Evolutionary conservation across 2,888 invertebrate genomes (phyloP).

Genomic region (Ochropleura leucogaster): DNA sequence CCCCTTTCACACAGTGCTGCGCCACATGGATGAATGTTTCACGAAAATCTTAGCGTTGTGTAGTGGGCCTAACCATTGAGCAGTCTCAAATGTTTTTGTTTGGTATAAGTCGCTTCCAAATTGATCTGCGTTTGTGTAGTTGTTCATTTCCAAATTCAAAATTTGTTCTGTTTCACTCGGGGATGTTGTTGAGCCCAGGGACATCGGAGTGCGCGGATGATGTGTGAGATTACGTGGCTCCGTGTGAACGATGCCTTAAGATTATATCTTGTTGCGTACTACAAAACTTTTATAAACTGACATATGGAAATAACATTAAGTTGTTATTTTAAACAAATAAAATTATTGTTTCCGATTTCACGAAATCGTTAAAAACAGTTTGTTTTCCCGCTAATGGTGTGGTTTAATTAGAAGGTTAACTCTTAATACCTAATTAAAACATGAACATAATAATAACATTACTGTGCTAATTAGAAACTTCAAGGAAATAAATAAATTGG

Average conservation of each 20-base stretch:
- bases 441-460: background rate
- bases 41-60: background rate
- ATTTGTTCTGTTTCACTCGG: background rate
- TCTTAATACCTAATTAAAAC: background rate
- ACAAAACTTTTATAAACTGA: conserved; percentile 2
- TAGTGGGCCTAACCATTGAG: background rate
- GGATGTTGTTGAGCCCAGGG: too few relatives aligned
- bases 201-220: background rate
- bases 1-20: background rate
- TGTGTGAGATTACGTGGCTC: background rate
- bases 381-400: conserved; percentile 14
- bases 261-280: background rate
- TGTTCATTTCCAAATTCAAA: background rate
- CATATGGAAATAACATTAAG: conserved; percentile 2
- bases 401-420: background rate
- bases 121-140: background rate
- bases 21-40: background rate
- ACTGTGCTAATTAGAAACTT: background rate
- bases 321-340: background rate
- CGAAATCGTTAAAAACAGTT: background rate
- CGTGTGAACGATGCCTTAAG: background rate
- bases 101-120: background rate
- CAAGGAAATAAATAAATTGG: background rate
- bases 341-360: conserved; percentile 1
- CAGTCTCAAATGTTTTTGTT: background rate